Conservation (phyloP, 2,888 invertebrate species). For the Byasa hedistus region DNA sequence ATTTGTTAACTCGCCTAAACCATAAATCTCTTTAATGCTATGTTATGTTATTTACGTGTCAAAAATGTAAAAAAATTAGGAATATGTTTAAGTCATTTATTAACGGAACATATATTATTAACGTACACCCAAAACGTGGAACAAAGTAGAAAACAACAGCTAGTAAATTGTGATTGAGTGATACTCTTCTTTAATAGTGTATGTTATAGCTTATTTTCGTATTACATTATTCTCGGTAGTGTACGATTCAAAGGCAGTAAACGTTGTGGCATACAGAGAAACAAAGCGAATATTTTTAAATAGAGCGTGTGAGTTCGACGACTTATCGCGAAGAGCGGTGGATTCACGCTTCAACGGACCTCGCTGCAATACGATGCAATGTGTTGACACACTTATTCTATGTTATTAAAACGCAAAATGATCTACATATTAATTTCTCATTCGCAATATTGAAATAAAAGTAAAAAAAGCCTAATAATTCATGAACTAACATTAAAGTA, state of each 20-base stretch:
- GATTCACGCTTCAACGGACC: conserved; percentile 58
- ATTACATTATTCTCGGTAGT: not conserved
- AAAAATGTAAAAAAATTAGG: too few relatives aligned
- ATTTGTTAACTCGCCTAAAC: too few relatives aligned
- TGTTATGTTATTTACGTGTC: too few relatives aligned
- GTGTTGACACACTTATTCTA: conserved; percentile 65
- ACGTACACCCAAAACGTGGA: too few relatives aligned
- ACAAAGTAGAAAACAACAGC: too few relatives aligned
- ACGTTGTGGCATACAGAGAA: conserved; percentile 2
- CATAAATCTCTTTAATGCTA: too few relatives aligned
- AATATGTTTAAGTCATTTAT: too few relatives aligned
- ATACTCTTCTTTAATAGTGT: not conserved
- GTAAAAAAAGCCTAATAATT: not conserved
- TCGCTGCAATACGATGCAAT: conserved; percentile 66
- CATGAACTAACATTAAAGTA: too few relatives aligned
- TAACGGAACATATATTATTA: too few relatives aligned
- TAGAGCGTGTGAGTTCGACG: conserved; percentile 71
- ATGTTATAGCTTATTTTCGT: not conserved
- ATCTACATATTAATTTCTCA: conserved; percentile 32
- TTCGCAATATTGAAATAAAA: not conserved
- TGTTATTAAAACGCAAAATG: conserved; percentile 50
- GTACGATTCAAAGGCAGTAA: not conserved
- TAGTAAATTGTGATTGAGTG: too few relatives aligned
- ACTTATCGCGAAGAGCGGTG: conserved; percentile 61
- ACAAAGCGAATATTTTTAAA: conserved; percentile 50